Evolutionary conservation across 2,797 vertebrate genomes (phyloP), one percentile per base, ranked within the genome.

Genomic region (Tapirus indicus): DNA sequence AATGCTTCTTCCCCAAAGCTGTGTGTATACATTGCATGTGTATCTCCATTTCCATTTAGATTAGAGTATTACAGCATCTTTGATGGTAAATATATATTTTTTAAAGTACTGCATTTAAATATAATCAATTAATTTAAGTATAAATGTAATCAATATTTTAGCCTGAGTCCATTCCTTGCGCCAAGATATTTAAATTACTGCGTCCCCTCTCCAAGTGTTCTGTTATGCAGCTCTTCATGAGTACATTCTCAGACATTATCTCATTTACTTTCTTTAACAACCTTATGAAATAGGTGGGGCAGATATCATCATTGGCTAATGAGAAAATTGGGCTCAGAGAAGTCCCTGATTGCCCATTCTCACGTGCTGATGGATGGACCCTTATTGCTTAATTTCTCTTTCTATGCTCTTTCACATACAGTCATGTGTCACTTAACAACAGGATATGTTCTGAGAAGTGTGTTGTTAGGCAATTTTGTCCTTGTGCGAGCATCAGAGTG

Each of bases 21-120:
- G 18, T 68, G 10, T 82, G 0, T 0, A n/a, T 92, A 29, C 78
- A 16, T 91, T 93, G 47, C 7, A 1, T 71, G 2, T 27, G 0
- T 90, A 32, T 94, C 92, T 97, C 60, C 88, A 64, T 96, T 98
- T 97, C 91, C 68, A 64, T 94, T 97, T 97, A 80, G 91, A 66
- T 95, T 92, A 94, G 44, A 97, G 69, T 62, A 69, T 98, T 92
- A 94, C 47, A 97, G 69, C 66, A 69, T 98, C 96, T 94, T 78
- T 5, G 4, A 95, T 97, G 84, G 52, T 85, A 60, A 32, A 49
- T 96, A 69, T 97, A 74, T 75, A 60, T 60, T 83, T 85, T 97
- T 88, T 5, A 41, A 77, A 89, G 60, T 71, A 93, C 32, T 75
- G 21, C 94, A 71, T 96, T 96, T 52, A 97, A 87, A 23, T 93